Percentiles rank a stretch among this genome's conserved stretches.
Conservation (phyloP, 2,797 vertebrate species). For the Lateolabrax maculatus region DNA sequence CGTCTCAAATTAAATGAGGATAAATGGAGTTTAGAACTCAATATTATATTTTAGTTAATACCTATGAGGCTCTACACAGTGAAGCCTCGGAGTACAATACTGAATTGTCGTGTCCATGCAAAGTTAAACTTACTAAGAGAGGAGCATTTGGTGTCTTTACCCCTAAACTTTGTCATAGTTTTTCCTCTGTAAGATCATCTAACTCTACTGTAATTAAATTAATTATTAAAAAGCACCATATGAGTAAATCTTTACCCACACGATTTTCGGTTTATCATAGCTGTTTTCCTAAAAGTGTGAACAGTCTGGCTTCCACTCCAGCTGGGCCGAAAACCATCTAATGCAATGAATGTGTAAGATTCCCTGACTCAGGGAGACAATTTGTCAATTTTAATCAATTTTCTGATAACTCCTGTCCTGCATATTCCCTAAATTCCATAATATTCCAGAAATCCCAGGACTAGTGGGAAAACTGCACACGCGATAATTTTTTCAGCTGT, state of each 20-base stretch:
- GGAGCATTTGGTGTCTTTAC: background rate
- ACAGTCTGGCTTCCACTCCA: background rate
- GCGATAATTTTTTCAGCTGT: slow-evolving; percentile 52
- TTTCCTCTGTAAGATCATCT: too few species aligned
- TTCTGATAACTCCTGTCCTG: background rate
- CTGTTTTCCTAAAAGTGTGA: background rate
- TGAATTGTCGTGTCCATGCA: background rate
- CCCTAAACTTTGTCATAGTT: background rate
- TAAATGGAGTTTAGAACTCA: background rate
- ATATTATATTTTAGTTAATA: background rate
- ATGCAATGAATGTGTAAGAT: slow-evolving; percentile 9
- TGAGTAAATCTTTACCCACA: background rate
- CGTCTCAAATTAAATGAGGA: background rate
- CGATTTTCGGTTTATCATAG: background rate
- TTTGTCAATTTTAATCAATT: slow-evolving; percentile 27
- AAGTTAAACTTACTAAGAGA: background rate
- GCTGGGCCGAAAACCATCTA: slow-evolving; percentile 23
- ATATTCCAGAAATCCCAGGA: slow-evolving; percentile 42
- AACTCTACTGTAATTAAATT: background rate
- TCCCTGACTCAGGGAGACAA: background rate
- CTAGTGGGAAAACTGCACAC: slow-evolving; percentile 30
- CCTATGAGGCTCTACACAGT: background rate
- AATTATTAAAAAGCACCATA: background rate
- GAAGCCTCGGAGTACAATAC: background rate
- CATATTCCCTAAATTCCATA: slow-evolving; percentile 32